These are phyloP conservation scores for Pseudomyrmex cubaensis DNA, from an alignment of 1,140 invertebrate genomes.

Conservation along the genomic window DNA sequence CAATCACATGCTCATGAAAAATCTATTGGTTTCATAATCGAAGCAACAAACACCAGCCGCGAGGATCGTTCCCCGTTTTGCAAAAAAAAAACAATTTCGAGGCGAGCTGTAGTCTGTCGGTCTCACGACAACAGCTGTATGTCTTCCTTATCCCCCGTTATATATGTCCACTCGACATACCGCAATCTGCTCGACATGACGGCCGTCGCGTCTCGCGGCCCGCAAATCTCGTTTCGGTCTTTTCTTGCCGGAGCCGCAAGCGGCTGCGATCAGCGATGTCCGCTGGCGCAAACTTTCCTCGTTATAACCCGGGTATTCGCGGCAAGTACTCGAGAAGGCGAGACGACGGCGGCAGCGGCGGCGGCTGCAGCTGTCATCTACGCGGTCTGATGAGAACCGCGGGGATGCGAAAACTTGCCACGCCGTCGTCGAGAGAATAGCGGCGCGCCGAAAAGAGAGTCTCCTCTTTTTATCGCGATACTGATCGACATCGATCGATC, in stretches of 20 bases:
- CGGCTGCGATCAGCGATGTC: constrained; percentile 56
- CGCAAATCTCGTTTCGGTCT: constrained; percentile 12
- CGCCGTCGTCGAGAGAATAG: constrained; percentile 10
- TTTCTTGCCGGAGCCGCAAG: constrained; percentile 19
- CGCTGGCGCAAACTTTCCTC: constrained; percentile 75
- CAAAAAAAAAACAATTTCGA: background rate
- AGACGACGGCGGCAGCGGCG: background rate
- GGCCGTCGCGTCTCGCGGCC: background rate
- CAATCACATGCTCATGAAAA: background rate
- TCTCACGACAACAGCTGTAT: background rate
- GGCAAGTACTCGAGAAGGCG: constrained; percentile 26
- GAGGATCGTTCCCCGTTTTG: background rate
- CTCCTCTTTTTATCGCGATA: constrained; percentile 17
- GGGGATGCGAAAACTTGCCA: constrained; percentile 32
- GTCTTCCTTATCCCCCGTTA: background rate
- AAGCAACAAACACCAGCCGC: too few species aligned
- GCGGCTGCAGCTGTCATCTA: constrained; percentile 35
- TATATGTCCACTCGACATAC: constrained; percentile 21
- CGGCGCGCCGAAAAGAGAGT: background rate
- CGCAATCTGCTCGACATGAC: constrained; percentile 31
- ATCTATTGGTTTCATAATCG: background rate
- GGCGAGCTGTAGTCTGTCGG: background rate
- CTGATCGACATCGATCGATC: constrained; percentile 64
- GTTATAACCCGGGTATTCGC: constrained; percentile 70
- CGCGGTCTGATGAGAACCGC: constrained; percentile 43